Base-by-base conservation (phyloP, 2,888 invertebrate genomes). In the Drosophila eohydei region DNA sequence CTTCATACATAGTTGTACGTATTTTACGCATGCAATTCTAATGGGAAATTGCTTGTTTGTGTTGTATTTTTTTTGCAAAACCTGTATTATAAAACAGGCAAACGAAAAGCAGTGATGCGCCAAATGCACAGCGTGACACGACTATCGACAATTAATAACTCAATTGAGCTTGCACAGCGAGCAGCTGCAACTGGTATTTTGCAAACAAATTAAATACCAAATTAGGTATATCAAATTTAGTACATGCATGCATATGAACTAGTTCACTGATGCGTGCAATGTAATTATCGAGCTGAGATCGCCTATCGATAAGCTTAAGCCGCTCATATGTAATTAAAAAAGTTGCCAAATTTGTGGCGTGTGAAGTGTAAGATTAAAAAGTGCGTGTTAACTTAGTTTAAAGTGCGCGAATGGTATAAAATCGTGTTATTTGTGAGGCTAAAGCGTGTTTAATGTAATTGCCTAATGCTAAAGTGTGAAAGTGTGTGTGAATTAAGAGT, bases 1-100 rank as follows among this genome's bases (percentile, higher is more conserved):
- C 51, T 12, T 32, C 51, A 54, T 54, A 61, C 54, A 56, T 40
- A 50, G 61, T 59, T 52, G 54, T 50, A 52, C n/a, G 21, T 48
- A 69, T 66, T 79, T 70, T 74, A 84, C 81, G 87, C 89, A 74
- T 89, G 82, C 84, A 77, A 74, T 79, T 85, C 81, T 74, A 84
- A 77, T 89, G 77, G 79, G 56, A 69, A 75, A 71, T 70, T 62
- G 64, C 71, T 50, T 73, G 46, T 44, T 71, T 76, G 56, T 72
- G 59, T 72, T 74, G 46, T 70, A 50, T 48, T 34, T n/a, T 14
- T 63, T 58, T 61, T 72, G 84, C 81, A 63, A 84, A 83, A 89
- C 84, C 84, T 66, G 88, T 73, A 78, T 55, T 34, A 54, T 54
- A 55, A 41, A 73, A 44, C 26, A 40, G 54, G 11, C 51, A 46